Evolutionary conservation across 30 jellyfish, hydroid and myxozoan genomes (phyloP).

Genomic region (Turritopsis dohrnii): DNA sequence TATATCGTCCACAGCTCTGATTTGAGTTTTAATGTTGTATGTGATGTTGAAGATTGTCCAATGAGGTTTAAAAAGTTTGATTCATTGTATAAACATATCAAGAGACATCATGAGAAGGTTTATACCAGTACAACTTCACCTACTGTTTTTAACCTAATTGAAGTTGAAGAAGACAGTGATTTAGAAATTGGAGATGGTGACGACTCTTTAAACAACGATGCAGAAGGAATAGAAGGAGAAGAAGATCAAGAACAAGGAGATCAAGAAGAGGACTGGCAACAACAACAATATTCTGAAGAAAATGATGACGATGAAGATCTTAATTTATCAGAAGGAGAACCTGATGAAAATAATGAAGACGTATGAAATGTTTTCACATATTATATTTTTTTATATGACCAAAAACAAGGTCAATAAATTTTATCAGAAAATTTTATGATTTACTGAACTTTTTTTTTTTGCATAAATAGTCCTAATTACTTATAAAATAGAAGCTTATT

Average conservation of each 20-base stretch:
- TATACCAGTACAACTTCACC: neutral
- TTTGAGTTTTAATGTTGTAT: neutral
- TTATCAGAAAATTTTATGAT: too few species aligned
- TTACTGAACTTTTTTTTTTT: too few species aligned
- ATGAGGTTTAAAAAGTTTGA: neutral
- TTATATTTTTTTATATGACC: neutral
- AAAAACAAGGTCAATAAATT: too few species aligned
- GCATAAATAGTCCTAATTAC: too few species aligned
- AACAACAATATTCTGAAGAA: neutral
- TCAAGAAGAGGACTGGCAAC: neutral
- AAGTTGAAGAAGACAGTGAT: neutral
- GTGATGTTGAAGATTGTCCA: neutral
- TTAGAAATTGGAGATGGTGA: neutral
- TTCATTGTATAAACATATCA: neutral
- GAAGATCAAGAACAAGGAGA: neutral
- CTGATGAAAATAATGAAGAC: neutral
- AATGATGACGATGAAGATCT: neutral
- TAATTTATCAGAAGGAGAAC: neutral
- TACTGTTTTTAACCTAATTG: neutral
- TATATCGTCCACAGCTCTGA: neutral
- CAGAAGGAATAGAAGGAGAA: neutral
- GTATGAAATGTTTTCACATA: neutral
- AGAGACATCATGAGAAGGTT: neutral
- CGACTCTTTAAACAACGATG: neutral
- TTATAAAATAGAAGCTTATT: too few species aligned